Percentiles rank a stretch among this genome's conserved stretches.
Evolutionary conservation across 2,113 vertebrate genomes (phyloP).

Genomic region (Apaloderma vittatum): DNA sequence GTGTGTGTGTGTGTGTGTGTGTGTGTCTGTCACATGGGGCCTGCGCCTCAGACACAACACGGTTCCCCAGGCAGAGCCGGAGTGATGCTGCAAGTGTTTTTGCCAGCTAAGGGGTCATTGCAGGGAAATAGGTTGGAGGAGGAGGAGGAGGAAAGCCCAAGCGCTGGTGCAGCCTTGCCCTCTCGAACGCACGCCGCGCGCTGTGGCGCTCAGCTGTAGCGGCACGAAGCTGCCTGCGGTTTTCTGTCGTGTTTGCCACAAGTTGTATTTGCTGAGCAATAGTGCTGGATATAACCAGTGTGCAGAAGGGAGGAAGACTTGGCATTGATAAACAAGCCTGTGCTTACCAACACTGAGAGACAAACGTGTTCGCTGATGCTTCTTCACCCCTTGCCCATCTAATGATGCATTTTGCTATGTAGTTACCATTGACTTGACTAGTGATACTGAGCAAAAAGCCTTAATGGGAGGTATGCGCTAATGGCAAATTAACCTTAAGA

Average conservation of each 20-base stretch:
- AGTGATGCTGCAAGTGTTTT: not conserved
- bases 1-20: not conserved
- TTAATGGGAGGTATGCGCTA: not conserved
- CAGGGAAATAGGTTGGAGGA: slow-evolving; percentile 14
- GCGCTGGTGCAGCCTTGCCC: not conserved
- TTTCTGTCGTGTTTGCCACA: not conserved
- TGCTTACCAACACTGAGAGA: not conserved
- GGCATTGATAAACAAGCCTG: not conserved
- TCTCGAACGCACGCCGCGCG: not conserved
- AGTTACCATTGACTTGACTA: not conserved
- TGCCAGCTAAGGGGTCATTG: slow-evolving; percentile 3
- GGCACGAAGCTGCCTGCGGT: not conserved
- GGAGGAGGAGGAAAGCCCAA: not conserved
- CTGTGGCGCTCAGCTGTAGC: not conserved
- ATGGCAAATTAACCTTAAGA: not conserved
- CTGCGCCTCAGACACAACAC: slow-evolving; percentile 50
- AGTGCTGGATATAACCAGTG: not conserved
- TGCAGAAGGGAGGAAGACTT: not conserved
- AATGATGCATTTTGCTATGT: not conserved
- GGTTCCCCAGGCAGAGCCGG: not conserved
- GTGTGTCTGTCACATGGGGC: slow-evolving; percentile 29
- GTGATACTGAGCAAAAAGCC: not conserved
- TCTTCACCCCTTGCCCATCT: not conserved
- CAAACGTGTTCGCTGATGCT: not conserved
- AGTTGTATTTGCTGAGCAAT: slow-evolving; percentile 64